Percentiles rank a stretch among this genome's conserved stretches.
Conservation (phyloP, 2,888 invertebrate genomes). For the Incurvaria masculella region DNA sequence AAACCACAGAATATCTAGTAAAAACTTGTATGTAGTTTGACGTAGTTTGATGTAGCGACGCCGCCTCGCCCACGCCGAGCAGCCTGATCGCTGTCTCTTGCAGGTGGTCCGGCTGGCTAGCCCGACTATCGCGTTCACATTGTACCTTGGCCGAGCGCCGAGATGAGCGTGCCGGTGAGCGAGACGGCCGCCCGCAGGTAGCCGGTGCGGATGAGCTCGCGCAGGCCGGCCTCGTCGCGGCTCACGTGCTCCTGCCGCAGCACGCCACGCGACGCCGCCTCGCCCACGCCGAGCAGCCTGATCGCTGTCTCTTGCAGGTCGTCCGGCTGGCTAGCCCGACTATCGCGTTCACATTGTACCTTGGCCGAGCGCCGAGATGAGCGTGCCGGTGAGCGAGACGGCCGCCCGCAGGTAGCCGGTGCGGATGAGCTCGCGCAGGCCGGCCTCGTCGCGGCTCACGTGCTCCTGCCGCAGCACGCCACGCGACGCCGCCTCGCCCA, state of each 20-base stretch:
- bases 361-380: conserved; percentile 84
- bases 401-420: conserved; percentile 81
- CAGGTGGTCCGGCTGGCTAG: conserved; percentile 72
- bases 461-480: conserved; percentile 74
- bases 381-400: conserved; percentile 77
- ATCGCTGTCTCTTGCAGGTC: conserved; percentile 76
- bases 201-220: conserved; percentile 76
- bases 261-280: conserved; percentile 73
- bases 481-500: conserved; percentile 74
- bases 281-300: conserved; percentile 77
- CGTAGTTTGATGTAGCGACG: no score
- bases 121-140: no score
- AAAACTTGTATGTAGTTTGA: no score
- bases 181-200: conserved; percentile 86
- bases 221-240: conserved; percentile 82
- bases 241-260: conserved; percentile 79
- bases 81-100: conserved; percentile 75
- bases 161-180: conserved; percentile 75
- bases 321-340: no score
- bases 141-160: conserved; percentile 81
- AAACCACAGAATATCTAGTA: no score
- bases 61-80: conserved; percentile 78
- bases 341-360: conserved; percentile 57
- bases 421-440: conserved; percentile 77
- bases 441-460: conserved; percentile 86